Base-by-base conservation (phyloP, 2,888 invertebrate species). In the Apeira syringaria region DNA sequence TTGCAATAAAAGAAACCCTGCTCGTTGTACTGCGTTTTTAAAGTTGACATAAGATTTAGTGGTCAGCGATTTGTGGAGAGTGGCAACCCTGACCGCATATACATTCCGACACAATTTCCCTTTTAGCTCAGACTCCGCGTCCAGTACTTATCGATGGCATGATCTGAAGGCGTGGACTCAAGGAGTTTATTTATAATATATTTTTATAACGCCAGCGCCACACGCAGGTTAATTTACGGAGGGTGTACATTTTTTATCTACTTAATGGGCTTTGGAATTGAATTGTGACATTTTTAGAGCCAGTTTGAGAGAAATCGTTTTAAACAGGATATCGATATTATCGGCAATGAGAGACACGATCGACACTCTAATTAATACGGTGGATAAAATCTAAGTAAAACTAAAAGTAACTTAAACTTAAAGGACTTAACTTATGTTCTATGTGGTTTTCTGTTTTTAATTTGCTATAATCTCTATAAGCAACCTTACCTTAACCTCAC, bases 101-200 rank as follows among this genome's bases (percentile, higher is more conserved):
- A 68, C 71, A 70, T 74, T 82, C 80, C 81, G 68, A 85, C 84
- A 86, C 80, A 78, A 80, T 80, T 84, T 84, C 83, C 85, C 85
- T 84, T 85, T 85, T 85, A 85, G 71, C 74, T 74, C 70, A 65
- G 70, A 68, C 71, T 69, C 63, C 9, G 24, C 24, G 65, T 39
- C 45, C 45, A 36, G 68, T 67, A 69, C 68, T 81, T 80, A 80
- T 80, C 79, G 78, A 74, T 69, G 69, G 66, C 71, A 72, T 68
- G 78, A 80, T 80, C 80, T 79, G 76, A 68, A 72, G 70, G 67
- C 64, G 59, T 50, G 61, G 60, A 61, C 68, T 64, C 69, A 65
- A 68, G 57, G 67, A 70, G 67, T 68, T 66, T 72, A 72, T 71
- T 72, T 72, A 69, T 67, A 53, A 56, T 51, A 50, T 53, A 57